Conservation (phyloP, 2,888 invertebrate genomes). For the Dasypolia templi region DNA sequence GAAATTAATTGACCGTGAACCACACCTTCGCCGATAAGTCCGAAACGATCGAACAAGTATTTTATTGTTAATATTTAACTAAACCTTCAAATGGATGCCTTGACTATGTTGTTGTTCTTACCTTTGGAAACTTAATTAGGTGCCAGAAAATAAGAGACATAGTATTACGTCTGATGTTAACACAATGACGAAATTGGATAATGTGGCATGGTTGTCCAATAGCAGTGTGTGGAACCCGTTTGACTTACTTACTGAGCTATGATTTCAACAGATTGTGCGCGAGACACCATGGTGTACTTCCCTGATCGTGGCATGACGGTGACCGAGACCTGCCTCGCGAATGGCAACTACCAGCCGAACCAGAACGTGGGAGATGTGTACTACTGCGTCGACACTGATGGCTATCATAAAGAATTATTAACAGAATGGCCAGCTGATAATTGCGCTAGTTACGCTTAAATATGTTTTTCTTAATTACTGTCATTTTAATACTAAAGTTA, state of each 20-base stretch:
- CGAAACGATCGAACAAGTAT: constrained; percentile 66
- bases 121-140: constrained; percentile 42
- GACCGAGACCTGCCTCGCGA: constrained; percentile 86
- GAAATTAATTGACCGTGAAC: constrained; percentile 71
- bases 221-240: constrained; percentile 12
- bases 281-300: constrained; percentile 89
- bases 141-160: constrained; percentile 8
- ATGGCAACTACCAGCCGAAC: constrained; percentile 91
- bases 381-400: constrained; percentile 92
- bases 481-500: not conserved
- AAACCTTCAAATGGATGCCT: constrained; percentile 69
- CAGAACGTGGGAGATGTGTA: constrained; percentile 88
- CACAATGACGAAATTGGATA: constrained; percentile 19
- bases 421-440: constrained; percentile 71
- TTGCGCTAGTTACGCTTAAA: constrained; percentile 65
- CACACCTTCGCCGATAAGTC: constrained; percentile 67
- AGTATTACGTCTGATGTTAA: constrained; percentile 12
- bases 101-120: constrained; percentile 55
- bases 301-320: constrained; percentile 86
- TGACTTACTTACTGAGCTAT: constrained; percentile 30
- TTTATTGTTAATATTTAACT: constrained; percentile 66
- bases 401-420: constrained; percentile 81
- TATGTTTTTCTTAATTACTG: not conserved
- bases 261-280: constrained; percentile 90
- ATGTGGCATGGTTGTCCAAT: constrained; percentile 15